Evolutionary conservation across 2,797 vertebrate genomes (phyloP).

Genomic region (Erethizon dorsatum): DNA sequence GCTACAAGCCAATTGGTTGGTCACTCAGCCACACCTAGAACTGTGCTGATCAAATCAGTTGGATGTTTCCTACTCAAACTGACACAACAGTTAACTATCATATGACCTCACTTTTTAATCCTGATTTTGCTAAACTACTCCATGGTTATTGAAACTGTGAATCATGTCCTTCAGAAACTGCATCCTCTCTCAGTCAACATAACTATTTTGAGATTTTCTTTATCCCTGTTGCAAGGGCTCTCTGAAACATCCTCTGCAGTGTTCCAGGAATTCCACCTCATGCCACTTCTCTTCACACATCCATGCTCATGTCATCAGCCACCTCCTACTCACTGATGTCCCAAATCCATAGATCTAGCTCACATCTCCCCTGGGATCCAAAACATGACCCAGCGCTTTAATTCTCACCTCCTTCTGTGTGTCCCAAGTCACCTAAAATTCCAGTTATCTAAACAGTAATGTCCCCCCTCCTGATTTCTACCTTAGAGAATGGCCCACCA

Average conservation of each 20-base stretch:
- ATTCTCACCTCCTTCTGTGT: not conserved
- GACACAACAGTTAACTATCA: not conserved
- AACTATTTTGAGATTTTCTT: not conserved
- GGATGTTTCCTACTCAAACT: not conserved
- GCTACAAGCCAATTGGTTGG: not conserved
- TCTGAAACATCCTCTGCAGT: not conserved
- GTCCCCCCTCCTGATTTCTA: not conserved
- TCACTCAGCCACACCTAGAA: not conserved
- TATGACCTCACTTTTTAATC: not conserved
- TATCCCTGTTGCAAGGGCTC: not conserved
- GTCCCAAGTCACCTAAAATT: not conserved
- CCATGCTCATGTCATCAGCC: not conserved
- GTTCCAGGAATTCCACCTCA: not conserved
- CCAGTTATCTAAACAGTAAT: not conserved
- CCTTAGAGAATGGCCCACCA: not conserved
- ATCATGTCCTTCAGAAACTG: not conserved
- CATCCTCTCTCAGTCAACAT: not conserved
- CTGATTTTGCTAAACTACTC: not conserved
- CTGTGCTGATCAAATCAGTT: not conserved
- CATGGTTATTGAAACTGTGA: not conserved
- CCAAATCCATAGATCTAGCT: not conserved
- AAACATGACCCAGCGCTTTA: not conserved
- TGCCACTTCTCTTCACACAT: not conserved
- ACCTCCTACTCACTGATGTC: not conserved
- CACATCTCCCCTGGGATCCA: not conserved